phyloP scores from a whole-genome alignment of 2,113 vertebrate species.

The Myrmecophaga tridactyla region DNA sequence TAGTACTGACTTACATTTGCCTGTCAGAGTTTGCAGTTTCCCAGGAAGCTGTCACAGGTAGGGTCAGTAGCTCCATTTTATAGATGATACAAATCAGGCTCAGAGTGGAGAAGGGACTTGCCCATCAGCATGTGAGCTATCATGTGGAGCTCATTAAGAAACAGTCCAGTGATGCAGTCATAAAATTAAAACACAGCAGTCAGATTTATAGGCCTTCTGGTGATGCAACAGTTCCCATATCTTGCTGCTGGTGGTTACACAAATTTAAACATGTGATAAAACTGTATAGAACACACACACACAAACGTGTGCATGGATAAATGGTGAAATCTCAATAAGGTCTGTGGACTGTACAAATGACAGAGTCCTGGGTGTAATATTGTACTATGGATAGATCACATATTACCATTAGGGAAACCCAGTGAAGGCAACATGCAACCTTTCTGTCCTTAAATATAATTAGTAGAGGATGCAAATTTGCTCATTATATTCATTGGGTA shows the following conservation, averaged over 20 bases:
- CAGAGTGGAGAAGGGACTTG: neutral
- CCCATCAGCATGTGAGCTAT: fast-evolving
- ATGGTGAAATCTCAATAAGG: neutral
- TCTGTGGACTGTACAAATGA: fast-evolving
- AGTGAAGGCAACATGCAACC: neutral
- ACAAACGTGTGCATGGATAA: too few species aligned
- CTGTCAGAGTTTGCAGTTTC: neutral
- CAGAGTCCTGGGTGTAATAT: fast-evolving
- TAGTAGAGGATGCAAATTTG: neutral
- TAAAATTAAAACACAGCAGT: fast-evolving
- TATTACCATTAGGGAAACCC: fast-evolving
- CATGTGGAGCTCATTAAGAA: neutral
- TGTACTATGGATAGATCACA: fast-evolving
- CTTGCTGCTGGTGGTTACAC: neutral
- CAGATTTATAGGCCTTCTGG: neutral
- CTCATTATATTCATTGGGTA: neutral
- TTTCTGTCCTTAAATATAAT: neutral
- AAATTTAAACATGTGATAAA: too few species aligned
- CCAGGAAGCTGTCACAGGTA: fast-evolving
- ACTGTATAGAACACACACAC: neutral
- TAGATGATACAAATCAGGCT: neutral
- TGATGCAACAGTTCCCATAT: neutral
- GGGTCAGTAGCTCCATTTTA: neutral
- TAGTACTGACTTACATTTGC: neutral
- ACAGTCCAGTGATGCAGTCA: neutral